phyloP scores from a whole-genome alignment of 2,113 vertebrate genomes.

The Upupa epops region DNA sequence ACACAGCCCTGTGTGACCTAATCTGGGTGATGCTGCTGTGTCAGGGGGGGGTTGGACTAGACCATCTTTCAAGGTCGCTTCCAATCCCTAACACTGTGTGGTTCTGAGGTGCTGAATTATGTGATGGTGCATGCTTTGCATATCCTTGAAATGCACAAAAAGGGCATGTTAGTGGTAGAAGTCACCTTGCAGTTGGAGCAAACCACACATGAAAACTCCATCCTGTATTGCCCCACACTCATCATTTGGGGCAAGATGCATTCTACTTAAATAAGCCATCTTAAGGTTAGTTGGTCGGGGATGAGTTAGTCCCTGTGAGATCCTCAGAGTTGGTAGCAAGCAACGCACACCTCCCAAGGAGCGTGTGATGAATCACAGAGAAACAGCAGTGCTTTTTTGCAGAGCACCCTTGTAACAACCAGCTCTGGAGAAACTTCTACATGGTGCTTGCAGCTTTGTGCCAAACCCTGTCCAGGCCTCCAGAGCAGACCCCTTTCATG shows the following conservation, averaged over 20 bases:
- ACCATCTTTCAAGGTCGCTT: too few relatives aligned
- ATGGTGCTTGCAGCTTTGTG: not conserved
- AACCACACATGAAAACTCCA: not conserved
- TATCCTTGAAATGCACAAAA: not conserved
- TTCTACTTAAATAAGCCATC: not conserved
- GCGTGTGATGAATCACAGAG: not conserved
- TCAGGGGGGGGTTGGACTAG: too few relatives aligned
- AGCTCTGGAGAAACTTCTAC: not conserved
- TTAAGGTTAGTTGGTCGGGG: not conserved
- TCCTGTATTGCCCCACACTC: not conserved
- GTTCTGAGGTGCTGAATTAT: too few relatives aligned
- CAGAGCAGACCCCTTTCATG: not conserved
- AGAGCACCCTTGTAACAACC: slow-evolving; percentile 2
- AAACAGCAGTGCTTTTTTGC: not conserved
- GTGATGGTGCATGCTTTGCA: not conserved
- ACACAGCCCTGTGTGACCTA: too few relatives aligned
- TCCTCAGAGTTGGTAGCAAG: slow-evolving; percentile 28
- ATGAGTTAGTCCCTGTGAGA: not conserved
- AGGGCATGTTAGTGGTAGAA: not conserved
- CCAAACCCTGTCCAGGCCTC: not conserved
- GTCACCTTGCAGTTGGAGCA: not conserved
- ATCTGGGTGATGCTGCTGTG: too few relatives aligned
- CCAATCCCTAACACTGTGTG: too few relatives aligned
- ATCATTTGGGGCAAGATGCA: not conserved
- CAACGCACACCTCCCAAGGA: slow-evolving; percentile 6